These are phyloP conservation scores for Periophthalmus magnuspinnatus DNA, from an alignment of 2,797 vertebrate genomes.

Conservation along the genomic window DNA sequence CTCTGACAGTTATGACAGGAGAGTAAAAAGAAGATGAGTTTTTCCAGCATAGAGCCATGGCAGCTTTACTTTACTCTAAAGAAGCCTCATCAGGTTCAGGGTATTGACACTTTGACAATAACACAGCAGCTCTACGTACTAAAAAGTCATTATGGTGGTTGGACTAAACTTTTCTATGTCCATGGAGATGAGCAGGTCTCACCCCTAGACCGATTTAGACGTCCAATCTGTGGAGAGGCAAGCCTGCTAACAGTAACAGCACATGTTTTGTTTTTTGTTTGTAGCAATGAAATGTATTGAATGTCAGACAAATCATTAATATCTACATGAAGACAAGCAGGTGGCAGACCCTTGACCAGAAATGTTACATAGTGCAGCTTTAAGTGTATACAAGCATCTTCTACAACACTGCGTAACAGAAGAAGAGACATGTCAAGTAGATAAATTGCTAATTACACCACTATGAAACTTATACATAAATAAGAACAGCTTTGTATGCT, in stretches of 20 bases:
- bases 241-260: too few species aligned
- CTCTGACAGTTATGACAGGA: conserved; percentile 2
- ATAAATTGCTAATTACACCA: background rate
- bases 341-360: too few species aligned
- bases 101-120: background rate
- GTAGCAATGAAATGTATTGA: too few species aligned
- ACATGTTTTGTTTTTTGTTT: too few species aligned
- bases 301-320: too few species aligned
- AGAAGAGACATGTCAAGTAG: background rate
- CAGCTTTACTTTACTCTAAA: background rate
- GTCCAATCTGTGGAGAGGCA: too few species aligned
- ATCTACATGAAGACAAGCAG: too few species aligned
- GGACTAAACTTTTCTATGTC: background rate
- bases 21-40: background rate
- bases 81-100: background rate
- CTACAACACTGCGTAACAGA: background rate
- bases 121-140: background rate
- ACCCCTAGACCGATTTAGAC: too few species aligned
- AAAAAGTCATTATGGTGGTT: background rate
- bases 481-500: background rate
- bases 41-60: background rate
- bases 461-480: background rate
- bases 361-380: too few species aligned
- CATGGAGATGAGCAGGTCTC: too few species aligned
- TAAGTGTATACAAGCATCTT: too few species aligned